Conservation (phyloP, 2,113 vertebrate genomes). For the Strix uralensis region DNA sequence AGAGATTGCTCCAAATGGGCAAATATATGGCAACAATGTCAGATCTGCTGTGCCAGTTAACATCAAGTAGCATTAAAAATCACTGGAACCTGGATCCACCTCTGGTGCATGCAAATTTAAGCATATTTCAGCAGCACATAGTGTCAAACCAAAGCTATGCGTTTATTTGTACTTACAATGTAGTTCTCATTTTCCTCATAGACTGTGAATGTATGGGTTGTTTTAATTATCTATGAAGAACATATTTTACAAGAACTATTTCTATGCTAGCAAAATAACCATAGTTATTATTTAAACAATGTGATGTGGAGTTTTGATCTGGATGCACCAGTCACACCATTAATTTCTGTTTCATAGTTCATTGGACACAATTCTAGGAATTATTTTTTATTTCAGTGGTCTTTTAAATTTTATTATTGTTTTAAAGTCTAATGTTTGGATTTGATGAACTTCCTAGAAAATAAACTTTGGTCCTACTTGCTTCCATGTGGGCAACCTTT, state of each 20-base stretch:
- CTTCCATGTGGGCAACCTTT: neutral
- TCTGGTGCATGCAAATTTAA: neutral
- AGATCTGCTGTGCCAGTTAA: neutral
- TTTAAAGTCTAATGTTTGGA: neutral
- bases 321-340: neutral
- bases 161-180: neutral
- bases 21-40: neutral
- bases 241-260: neutral
- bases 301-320: neutral
- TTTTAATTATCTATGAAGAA: neutral
- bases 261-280: neutral
- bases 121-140: neutral
- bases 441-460: neutral
- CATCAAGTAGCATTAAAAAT: neutral
- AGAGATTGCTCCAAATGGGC: neutral
- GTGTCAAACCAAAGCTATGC: neutral
- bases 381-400: neutral
- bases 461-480: neutral
- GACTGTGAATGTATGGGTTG: neutral
- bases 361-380: neutral
- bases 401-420: neutral
- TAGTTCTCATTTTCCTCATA: neutral
- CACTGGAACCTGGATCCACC: neutral
- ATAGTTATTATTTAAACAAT: neutral
- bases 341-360: neutral